Evolutionary conservation across 1,140 invertebrate species (phyloP).

Genomic region (Orchesella cincta): DNA sequence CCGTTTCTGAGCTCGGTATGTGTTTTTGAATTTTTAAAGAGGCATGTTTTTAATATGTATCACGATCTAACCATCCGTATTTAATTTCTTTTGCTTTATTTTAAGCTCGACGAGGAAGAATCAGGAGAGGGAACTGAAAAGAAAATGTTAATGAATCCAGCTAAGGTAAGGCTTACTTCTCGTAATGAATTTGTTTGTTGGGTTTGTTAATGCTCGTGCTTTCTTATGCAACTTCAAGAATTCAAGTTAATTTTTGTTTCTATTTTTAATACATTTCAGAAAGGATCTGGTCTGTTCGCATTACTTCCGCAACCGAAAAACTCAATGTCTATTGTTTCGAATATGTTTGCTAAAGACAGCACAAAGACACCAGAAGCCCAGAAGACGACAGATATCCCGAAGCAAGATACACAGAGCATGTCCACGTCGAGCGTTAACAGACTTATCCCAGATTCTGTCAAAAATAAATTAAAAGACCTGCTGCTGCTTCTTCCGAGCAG

Average conservation of each 20-base stretch:
- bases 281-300: conserved; percentile 53
- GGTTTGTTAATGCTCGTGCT: too few relatives aligned
- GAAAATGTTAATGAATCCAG: conserved; percentile 47
- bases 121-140: conserved; percentile 52
- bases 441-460: conserved; percentile 40
- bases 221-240: too few relatives aligned
- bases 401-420: not conserved
- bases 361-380: not conserved
- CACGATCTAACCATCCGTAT: too few relatives aligned
- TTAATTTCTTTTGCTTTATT: too few relatives aligned
- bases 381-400: too few relatives aligned
- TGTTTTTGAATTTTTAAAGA: too few relatives aligned
- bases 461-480: conserved; percentile 44
- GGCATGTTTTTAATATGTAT: too few relatives aligned
- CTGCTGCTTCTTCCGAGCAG: conserved; percentile 40
- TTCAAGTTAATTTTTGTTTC: too few relatives aligned
- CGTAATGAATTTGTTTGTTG: conserved; percentile 31
- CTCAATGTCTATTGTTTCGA: not conserved
- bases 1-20: conserved; percentile 56
- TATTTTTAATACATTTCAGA: conserved; percentile 47
- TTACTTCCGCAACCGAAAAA: conserved; percentile 58
- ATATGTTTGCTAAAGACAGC: not conserved
- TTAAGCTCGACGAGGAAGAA: conserved; percentile 59
- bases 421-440: not conserved
- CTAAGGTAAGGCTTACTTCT: conserved; percentile 54